These are phyloP conservation scores for Meleagris gallopavo DNA, from an alignment of 2,113 vertebrate species.

Conservation along the genomic window DNA sequence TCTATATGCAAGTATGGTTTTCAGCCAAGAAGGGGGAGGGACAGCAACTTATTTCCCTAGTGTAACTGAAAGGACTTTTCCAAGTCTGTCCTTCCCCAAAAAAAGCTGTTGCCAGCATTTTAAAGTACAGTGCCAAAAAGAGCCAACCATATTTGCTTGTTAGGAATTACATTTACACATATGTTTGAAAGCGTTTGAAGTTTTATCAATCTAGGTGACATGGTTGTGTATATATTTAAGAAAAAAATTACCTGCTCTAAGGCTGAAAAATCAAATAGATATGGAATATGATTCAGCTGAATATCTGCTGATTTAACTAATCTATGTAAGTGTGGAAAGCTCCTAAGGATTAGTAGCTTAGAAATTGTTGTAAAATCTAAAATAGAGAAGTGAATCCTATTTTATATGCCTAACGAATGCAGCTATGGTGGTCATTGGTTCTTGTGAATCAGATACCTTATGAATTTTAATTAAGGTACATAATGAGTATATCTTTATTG, in stretches of 20 bases:
- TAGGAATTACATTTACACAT: background rate
- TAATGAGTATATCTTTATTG: background rate
- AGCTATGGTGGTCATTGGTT: background rate
- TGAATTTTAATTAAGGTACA: background rate
- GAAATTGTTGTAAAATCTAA: background rate
- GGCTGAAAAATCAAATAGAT: background rate
- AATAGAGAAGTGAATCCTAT: background rate
- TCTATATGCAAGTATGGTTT: background rate
- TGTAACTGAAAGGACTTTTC: background rate
- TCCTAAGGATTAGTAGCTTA: background rate
- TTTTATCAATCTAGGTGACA: background rate
- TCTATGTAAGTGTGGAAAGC: background rate
- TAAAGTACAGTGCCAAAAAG: too few relatives aligned
- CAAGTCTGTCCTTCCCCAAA: background rate
- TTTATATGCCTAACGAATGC: background rate
- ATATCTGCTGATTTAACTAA: conserved; percentile 25
- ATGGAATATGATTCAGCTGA: background rate
- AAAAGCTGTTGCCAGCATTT: background rate
- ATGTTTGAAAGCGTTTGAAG: background rate
- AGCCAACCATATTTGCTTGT: background rate
- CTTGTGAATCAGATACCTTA: background rate
- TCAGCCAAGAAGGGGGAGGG: background rate
- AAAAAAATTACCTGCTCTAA: background rate
- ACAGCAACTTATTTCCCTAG: background rate
- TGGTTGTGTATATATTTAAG: background rate